Evolutionary conservation across 1,140 invertebrate species (phyloP).

Genomic region (Belonocnema kinseyi): DNA sequence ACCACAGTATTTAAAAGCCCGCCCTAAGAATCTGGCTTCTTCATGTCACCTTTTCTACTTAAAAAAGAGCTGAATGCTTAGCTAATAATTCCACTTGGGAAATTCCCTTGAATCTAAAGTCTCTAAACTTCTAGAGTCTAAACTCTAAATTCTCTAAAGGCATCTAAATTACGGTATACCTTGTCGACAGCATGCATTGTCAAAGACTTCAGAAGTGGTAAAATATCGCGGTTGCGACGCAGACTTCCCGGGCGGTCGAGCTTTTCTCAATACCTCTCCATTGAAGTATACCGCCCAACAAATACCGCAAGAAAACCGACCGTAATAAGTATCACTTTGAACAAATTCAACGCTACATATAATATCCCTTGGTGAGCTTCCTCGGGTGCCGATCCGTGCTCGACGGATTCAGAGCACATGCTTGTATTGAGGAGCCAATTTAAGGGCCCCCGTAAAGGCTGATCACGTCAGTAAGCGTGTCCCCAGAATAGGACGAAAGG

Average conservation of each 20-base stretch:
- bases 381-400: not conserved
- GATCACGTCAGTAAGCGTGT: not conserved
- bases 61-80: not conserved
- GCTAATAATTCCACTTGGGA: not conserved
- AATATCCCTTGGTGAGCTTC: not conserved
- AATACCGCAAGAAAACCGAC: not conserved
- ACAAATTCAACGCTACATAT: not conserved
- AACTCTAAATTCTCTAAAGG: no score
- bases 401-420: slow-evolving; percentile 7
- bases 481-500: not conserved
- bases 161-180: not conserved
- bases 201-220: slow-evolving; percentile 2
- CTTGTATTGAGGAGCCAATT: slow-evolving; percentile 16
- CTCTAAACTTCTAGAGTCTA: no score
- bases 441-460: not conserved
- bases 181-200: slow-evolving; percentile 12
- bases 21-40: not conserved
- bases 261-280: slow-evolving; percentile 21
- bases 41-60: not conserved
- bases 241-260: slow-evolving; percentile 11
- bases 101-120: not conserved
- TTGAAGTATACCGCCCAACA: slow-evolving; percentile 5
- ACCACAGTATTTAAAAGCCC: not conserved
- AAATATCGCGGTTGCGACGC: slow-evolving; percentile 12
- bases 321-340: slow-evolving; percentile 28